A percentile compares a stretch with the other conserved stretches of the same genome.
Evolutionary conservation across 92 coral and sea anemone species (phyloP).

Genomic region (Porites rus): DNA sequence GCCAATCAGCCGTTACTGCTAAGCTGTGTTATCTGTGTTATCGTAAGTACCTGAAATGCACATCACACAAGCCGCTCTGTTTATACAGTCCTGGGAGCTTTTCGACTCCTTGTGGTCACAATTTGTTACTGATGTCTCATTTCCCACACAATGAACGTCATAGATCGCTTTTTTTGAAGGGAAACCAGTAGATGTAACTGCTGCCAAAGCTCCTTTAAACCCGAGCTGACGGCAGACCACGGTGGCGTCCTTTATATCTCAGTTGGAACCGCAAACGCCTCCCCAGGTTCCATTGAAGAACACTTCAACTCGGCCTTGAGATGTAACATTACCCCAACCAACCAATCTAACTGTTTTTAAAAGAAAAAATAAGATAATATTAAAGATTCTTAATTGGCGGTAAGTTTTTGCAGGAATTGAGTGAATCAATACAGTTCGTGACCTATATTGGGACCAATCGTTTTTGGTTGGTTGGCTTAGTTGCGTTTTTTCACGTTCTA

Average conservation of each 20-base stretch:
- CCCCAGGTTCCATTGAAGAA: neutral
- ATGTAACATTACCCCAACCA: neutral
- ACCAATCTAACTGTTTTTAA: neutral
- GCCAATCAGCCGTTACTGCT: no score
- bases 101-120: constrained; percentile 12
- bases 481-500: no score
- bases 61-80: no score
- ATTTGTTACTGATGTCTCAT: constrained; percentile 34
- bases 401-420: no score
- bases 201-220: neutral
- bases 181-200: neutral
- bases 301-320: neutral
- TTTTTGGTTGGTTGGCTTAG: no score
- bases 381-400: neutral
- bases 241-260: constrained; percentile 8
- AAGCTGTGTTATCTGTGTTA: no score
- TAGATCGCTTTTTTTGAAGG: constrained; percentile 4
- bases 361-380: neutral
- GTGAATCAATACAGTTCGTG: no score
- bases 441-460: no score
- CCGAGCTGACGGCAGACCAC: constrained; percentile 30
- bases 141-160: constrained; percentile 59
- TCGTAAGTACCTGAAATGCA: no score
- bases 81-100: neutral
- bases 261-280: neutral